Evolutionary conservation across 30 jellyfish, hydroid and myxozoan genomes (phyloP).

Genomic region (Turritopsis rubra): DNA sequence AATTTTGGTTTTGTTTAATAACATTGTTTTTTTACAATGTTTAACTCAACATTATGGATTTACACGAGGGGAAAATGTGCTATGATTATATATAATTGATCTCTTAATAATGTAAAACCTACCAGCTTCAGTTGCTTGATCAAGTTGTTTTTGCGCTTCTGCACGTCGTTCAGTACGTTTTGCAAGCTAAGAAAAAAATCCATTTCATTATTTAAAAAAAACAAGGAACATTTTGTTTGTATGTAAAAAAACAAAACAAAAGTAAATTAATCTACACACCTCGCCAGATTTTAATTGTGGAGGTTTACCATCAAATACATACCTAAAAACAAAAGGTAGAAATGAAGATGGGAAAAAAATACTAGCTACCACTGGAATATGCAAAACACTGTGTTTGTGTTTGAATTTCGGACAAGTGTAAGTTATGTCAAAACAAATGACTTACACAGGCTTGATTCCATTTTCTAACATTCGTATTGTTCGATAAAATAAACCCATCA

Average conservation of each 20-base stretch:
- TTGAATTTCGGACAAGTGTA: background rate
- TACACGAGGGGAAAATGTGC: no score
- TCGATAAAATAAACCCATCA: slow-evolving; percentile 87
- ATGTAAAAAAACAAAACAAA: slow-evolving; percentile 5
- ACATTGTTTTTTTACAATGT: no score
- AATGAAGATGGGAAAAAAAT: no score
- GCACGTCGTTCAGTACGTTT: slow-evolving; percentile 77
- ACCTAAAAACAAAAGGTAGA: slow-evolving; percentile 43
- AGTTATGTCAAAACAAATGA: background rate
- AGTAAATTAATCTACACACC: slow-evolving; percentile 22
- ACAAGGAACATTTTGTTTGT: no score
- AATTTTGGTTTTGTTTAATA: no score
- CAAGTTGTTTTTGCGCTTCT: slow-evolving; percentile 86
- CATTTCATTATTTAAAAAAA: background rate
- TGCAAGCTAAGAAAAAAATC: slow-evolving; percentile 49
- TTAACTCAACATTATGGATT: no score
- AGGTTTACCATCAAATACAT: slow-evolving; percentile 95
- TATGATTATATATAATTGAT: no score
- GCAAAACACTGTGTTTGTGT: background rate
- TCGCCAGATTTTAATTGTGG: slow-evolving; percentile 90
- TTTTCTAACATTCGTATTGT: slow-evolving; percentile 85
- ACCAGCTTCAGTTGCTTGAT: slow-evolving; percentile 81
- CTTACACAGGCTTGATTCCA: slow-evolving; percentile 91
- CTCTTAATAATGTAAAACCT: no score
- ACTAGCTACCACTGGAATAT: background rate